Base-by-base conservation (phyloP, 2,888 invertebrate species). In the Rhaphigaster nebulosa region DNA sequence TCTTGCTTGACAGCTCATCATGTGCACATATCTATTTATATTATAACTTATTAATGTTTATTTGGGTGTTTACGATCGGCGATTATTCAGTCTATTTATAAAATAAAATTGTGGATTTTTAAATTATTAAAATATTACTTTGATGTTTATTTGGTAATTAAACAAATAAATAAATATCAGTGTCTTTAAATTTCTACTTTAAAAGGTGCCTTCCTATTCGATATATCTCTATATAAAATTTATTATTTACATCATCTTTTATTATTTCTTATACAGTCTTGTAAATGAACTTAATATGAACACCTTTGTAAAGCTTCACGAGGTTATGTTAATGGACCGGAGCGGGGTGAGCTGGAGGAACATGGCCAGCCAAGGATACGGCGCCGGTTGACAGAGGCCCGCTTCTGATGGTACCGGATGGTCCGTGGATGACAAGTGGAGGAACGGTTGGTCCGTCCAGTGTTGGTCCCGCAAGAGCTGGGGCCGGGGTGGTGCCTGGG, bases 321-420 rank as follows among this genome's bases (percentile, higher is more conserved):
- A 12, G 38, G 60, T 76, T 6, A 15, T 3, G 26, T n/a, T 84
- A 50, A 15, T 84, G 13, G 3, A 18, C 23, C 54, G 20, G 20
- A 5, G 80, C 41, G 2, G 23, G 23, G n/a, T 84, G 41, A 38
- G 26, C 34, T 12, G 84, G 45, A 26, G 45, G 20, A 13, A 45
- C n/a, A 8, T 84, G 84, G 12, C 45, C 84, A n/a, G 84, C 84
- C 4, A 84, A n/a, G 45, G 84, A 84, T 15, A 84, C 84, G 38
- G 84, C 84, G 23, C 84, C 84, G 26, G 84, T 84, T 13, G 84
- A 84, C 41, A 84, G 84, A 26, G 84, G 45, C n/a, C 84, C 84
- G 38, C n/a, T 50, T 4, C 84, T 84, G 84, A 84, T 84, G 84
- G 84, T 84, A 5, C 84, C 84, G 26, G 84, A 84, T n/a, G 84